These are phyloP conservation scores for Saturnia japonica DNA, from an alignment of 2,888 invertebrate species.

Conservation along the genomic window DNA sequence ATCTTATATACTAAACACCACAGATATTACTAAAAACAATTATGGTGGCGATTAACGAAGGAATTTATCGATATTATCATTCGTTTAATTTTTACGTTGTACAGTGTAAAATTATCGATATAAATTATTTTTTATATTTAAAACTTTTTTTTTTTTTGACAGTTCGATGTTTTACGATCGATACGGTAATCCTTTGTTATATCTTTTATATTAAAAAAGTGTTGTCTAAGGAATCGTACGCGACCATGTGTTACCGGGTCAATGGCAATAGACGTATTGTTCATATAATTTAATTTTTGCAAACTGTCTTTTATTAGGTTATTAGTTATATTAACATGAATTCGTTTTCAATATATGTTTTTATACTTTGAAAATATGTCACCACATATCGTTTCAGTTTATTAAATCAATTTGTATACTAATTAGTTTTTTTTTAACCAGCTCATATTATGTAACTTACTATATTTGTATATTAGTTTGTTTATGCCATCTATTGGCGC, in stretches of 20 bases:
- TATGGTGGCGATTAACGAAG: too few relatives aligned
- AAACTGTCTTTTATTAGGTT: not conserved
- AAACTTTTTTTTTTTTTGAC: not conserved
- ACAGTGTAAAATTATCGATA: not conserved
- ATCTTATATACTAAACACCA: too few relatives aligned
- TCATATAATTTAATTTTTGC: not conserved
- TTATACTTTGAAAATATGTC: constrained; percentile 2
- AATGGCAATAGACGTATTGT: not conserved
- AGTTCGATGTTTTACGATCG: too few relatives aligned
- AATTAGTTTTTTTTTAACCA: not conserved
- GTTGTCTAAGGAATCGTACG: not conserved
- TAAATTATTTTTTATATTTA: not conserved
- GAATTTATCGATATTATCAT: too few relatives aligned
- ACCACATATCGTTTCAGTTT: constrained; percentile 9
- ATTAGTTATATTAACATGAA: constrained; percentile 8
- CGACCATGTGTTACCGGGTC: not conserved
- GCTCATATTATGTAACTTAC: too few relatives aligned
- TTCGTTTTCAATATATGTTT: not conserved
- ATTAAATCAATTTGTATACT: constrained; percentile 19
- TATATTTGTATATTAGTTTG: too few relatives aligned
- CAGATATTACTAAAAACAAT: too few relatives aligned
- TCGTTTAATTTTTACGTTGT: not conserved
- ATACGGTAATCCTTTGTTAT: too few relatives aligned
- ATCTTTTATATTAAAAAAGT: not conserved
- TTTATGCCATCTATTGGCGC: too few relatives aligned